Conservation (phyloP, 2,113 vertebrate genomes). For the Pelodiscus sinensis region DNA sequence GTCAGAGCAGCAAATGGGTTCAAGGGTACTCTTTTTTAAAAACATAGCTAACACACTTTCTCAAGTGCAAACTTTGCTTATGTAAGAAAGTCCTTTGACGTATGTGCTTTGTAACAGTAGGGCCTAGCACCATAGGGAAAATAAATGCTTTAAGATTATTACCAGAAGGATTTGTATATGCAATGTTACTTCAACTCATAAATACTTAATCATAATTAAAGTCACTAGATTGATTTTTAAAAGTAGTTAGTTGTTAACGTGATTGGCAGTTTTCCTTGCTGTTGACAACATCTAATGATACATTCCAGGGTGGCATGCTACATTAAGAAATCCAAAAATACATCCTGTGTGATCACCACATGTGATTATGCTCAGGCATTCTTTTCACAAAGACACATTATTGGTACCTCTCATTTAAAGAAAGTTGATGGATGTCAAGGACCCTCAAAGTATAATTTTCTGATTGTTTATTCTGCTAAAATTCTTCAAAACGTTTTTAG, state of each 20-base stretch:
- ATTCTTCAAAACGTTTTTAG: neutral
- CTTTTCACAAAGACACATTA: slow-evolving; percentile 41
- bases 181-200: slow-evolving; percentile 67
- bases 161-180: slow-evolving; percentile 71
- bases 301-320: slow-evolving; percentile 49
- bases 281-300: slow-evolving; percentile 78
- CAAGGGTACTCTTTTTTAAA: neutral
- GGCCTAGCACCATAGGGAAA: slow-evolving; percentile 38
- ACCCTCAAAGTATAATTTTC: slow-evolving; percentile 24
- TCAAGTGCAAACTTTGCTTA: neutral
- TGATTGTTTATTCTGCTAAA: slow-evolving; percentile 7
- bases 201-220: slow-evolving; percentile 80
- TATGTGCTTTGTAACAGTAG: neutral
- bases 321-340: slow-evolving; percentile 74
- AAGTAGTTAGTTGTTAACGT: slow-evolving; percentile 73
- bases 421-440: slow-evolving; percentile 52
- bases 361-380: slow-evolving; percentile 48
- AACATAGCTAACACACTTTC: neutral
- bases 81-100: neutral
- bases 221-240: slow-evolving; percentile 70
- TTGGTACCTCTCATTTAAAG: slow-evolving; percentile 47
- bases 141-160: slow-evolving; percentile 57
- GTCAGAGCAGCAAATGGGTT: neutral
- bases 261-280: slow-evolving; percentile 78
- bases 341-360: slow-evolving; percentile 40